Percentiles rank a stretch among this genome's conserved stretches.
These are phyloP conservation scores for Chrysolina haemoptera DNA, from an alignment of 2,888 invertebrate genomes.

Conservation along the genomic window DNA sequence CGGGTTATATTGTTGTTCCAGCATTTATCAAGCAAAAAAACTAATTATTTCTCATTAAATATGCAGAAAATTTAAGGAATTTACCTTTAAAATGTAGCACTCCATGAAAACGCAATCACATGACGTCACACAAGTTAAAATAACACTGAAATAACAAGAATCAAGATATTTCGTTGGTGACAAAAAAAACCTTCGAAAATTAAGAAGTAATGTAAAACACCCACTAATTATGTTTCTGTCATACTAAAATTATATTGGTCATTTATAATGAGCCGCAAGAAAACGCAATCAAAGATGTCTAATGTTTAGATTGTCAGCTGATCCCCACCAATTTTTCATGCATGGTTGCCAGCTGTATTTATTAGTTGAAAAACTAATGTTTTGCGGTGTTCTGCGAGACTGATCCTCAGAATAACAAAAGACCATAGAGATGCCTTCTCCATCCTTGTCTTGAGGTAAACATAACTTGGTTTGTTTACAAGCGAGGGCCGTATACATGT, in stretches of 20 bases:
- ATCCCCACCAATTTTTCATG: conserved; percentile 63
- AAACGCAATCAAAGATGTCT: conserved; percentile 68
- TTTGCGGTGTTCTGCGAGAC: too few species aligned
- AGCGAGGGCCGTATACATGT: too few species aligned
- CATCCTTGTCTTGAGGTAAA: too few species aligned
- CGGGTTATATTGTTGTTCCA: conserved; percentile 32
- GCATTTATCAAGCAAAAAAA: conserved; percentile 28
- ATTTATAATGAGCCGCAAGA: conserved; percentile 58
- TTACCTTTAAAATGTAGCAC: conserved; percentile 65
- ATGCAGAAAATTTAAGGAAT: conserved; percentile 58
- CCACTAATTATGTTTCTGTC: conserved; percentile 66
- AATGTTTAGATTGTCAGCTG: conserved; percentile 69
- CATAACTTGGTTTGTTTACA: too few species aligned
- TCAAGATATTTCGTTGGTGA: conserved; percentile 54
- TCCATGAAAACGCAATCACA: conserved; percentile 69
- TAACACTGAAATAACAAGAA: conserved; percentile 59
- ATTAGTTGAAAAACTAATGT: background rate
- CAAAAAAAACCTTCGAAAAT: conserved; percentile 56
- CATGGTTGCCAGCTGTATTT: conserved; percentile 9
- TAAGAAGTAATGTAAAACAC: conserved; percentile 56
- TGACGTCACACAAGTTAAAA: conserved; percentile 68
- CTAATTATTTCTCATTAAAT: conserved; percentile 37
- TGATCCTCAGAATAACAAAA: too few species aligned
- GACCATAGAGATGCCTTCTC: too few species aligned
- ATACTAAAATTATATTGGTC: conserved; percentile 61